Evolutionary conservation across 2,888 invertebrate species (phyloP).

Genomic region (Cantharis rufa): DNA sequence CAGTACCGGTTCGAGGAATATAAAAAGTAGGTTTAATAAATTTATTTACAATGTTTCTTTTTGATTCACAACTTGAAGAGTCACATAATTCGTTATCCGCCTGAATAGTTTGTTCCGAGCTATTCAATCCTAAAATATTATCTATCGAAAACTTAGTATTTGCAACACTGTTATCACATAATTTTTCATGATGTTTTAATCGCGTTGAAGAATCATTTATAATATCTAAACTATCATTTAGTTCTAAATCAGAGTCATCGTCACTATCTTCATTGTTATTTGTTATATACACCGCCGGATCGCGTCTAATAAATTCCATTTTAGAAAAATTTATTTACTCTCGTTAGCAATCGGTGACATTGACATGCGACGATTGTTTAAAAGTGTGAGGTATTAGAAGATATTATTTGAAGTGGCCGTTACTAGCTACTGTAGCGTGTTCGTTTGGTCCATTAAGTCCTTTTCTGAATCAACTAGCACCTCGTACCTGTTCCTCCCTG

Average conservation of each 20-base stretch:
- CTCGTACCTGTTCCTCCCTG: conserved; percentile 40
- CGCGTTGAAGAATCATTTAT: conserved; percentile 37
- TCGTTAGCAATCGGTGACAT: background rate
- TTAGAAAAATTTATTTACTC: background rate
- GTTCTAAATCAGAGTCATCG: conserved; percentile 38
- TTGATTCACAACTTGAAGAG: conserved; percentile 7
- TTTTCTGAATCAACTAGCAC: conserved; percentile 51
- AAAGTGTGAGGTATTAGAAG: conserved; percentile 37
- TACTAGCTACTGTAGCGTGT: conserved; percentile 41
- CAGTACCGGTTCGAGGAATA: conserved; percentile 6
- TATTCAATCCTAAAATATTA: conserved; percentile 49
- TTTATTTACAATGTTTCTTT: conserved; percentile 28
- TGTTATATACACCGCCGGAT: conserved; percentile 30
- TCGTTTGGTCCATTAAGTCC: conserved; percentile 49
- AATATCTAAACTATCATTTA: conserved; percentile 47
- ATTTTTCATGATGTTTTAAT: conserved; percentile 35
- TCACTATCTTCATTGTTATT: conserved; percentile 24
- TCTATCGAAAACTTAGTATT: conserved; percentile 53
- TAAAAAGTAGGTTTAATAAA: conserved; percentile 50
- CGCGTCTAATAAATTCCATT: conserved; percentile 23
- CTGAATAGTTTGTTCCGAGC: conserved; percentile 29
- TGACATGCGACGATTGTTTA: conserved; percentile 1
- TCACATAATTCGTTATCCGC: conserved; percentile 13
- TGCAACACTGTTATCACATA: conserved; percentile 38
- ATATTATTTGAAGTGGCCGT: conserved; percentile 37